Conservation (phyloP, 2,797 vertebrate species). For the Rhinophrynus dorsalis region DNA sequence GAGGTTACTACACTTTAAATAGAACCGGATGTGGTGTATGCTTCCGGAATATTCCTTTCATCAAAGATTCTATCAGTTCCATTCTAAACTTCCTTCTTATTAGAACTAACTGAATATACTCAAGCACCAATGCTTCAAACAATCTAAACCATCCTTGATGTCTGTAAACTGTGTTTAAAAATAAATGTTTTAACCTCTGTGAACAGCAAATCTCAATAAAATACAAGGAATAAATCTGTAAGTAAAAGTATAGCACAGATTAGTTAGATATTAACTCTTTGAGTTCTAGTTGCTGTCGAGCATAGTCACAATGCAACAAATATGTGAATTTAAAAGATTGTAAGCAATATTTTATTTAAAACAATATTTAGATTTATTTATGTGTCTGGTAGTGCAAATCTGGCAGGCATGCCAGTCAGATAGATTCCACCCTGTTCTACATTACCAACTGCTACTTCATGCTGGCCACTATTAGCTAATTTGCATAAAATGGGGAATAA, state of each 20-base stretch:
- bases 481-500: too few species aligned
- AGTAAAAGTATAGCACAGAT: not conserved
- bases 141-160: constrained; percentile 27
- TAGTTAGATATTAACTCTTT: too few species aligned
- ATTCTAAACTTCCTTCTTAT: constrained; percentile 51
- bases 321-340: too few species aligned
- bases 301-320: too few species aligned
- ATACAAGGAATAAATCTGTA: constrained; percentile 3
- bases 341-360: too few species aligned
- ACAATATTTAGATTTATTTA: too few species aligned
- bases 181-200: constrained; percentile 24
- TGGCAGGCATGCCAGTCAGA: too few species aligned
- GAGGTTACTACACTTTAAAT: constrained; percentile 53
- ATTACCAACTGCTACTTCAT: too few species aligned
- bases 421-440: too few species aligned
- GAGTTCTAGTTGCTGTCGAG: too few species aligned
- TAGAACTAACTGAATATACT: constrained; percentile 28
- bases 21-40: constrained; percentile 52
- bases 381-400: too few species aligned
- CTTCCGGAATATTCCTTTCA: constrained; percentile 53
- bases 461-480: too few species aligned
- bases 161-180: constrained; percentile 44
- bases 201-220: not conserved
- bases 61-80: constrained; percentile 55
- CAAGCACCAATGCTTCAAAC: constrained; percentile 56